Base-by-base conservation (phyloP, 2,888 invertebrate species). In the Drosophila siamana region DNA sequence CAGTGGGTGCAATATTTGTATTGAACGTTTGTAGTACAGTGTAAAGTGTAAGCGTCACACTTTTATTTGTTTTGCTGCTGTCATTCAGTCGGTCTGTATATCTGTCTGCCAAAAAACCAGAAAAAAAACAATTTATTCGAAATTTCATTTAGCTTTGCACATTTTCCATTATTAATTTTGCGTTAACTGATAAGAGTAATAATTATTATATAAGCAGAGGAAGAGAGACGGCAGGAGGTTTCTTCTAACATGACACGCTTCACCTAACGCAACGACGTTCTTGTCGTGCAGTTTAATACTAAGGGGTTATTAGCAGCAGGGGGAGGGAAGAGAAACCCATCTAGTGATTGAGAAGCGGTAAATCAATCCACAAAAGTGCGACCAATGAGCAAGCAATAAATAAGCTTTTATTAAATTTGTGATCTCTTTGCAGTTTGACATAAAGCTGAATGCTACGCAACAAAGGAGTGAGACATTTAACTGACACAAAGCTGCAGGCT, bases 51-150 rank as follows among this genome's bases (percentile, higher is more conserved):
- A 60, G 44, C 73, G 78, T 74, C 74, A 78, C 22, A 48, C 30
- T 36, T 52, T 30, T 74, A 74, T 78, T 74, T 76, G 57, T 54
- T 63, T 69, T 68, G 74, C 52, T 74, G 62, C 40, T 74, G 78
- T 78, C 78, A 74, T 33, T 33, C n/a, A 28, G 9, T 74, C 61
- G 43, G 48, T 73, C 59, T 38, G 59, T 59, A 41, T 71, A 41
- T 50, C 43, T 64, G 51, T 15, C 50, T 55, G 66, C 67, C 73
- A 65, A 76, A 70, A 70, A 65, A 38, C n/a, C 11, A 38, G 13
- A 13, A 50, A 9, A 68, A 71, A 11, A 30, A 9, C 8, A 55
- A 22, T 55, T 47, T 26, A 43, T 60, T 52, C 16, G 9, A 54
- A 33, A 33, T 33, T 33, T 33, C 1, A 11, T n/a, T 57, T 47